These are phyloP conservation scores for Cebidichthys violaceus DNA, from an alignment of 2,113 vertebrate species.

Conservation along the genomic window DNA sequence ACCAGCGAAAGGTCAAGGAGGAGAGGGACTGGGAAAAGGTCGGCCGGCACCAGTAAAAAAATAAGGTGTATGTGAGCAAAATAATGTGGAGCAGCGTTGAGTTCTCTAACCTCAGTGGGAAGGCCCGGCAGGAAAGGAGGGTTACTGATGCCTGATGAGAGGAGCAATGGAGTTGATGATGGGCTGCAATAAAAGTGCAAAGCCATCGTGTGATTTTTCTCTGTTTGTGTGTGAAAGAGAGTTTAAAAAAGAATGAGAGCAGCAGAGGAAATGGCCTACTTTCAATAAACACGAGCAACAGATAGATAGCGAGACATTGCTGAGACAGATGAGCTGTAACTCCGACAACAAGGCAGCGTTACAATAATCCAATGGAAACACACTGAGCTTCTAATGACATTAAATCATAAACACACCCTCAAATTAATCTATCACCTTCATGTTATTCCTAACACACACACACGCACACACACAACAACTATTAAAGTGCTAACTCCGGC, in stretches of 20 bases:
- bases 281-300: conserved; percentile 14
- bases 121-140: conserved; percentile 1
- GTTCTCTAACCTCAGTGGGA: conserved; percentile 48
- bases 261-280: neutral
- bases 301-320: conserved; percentile 15
- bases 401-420: conserved; percentile 76
- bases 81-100: conserved; percentile 40
- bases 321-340: conserved; percentile 35
- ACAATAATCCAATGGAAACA: conserved; percentile 59
- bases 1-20: conserved; percentile 78
- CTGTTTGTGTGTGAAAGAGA: neutral
- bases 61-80: conserved; percentile 65
- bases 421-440: conserved; percentile 73
- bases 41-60: conserved; percentile 54
- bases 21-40: conserved; percentile 74
- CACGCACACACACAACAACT: conserved; percentile 31
- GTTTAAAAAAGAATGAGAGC: neutral
- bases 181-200: conserved; percentile 21
- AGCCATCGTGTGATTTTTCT: neutral
- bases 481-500: conserved; percentile 70
- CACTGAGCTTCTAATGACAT: conserved; percentile 69
- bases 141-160: conserved; percentile 42
- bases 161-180: conserved; percentile 20
- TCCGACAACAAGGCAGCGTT: conserved; percentile 48
- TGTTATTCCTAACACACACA: conserved; percentile 58